phyloP scores from a whole-genome alignment of 2,797 vertebrate species.

The Lithobates pipiens region DNA sequence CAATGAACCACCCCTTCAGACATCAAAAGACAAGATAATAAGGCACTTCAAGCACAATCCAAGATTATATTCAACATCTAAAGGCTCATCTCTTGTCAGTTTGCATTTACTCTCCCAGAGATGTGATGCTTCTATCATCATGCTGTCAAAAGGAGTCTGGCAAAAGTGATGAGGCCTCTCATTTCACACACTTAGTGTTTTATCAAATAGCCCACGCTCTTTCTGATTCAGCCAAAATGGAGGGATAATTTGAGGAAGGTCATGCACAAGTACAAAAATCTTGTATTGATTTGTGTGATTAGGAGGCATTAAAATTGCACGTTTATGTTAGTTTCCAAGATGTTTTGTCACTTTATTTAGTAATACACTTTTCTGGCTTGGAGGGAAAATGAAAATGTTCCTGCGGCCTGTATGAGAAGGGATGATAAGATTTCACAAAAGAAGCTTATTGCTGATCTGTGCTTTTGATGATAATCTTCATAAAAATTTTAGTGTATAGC shows the following conservation, averaged over 20 bases:
- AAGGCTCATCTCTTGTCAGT: slow-evolving; percentile 99
- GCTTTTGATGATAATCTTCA: slow-evolving; percentile 16
- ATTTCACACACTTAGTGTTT: slow-evolving; percentile 99
- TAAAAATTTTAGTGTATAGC: slow-evolving; percentile 1
- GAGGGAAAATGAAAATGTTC: slow-evolving; percentile 63
- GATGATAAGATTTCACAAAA: slow-evolving; percentile 48
- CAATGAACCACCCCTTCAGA: slow-evolving; percentile 96
- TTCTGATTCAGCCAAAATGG: slow-evolving; percentile 94
- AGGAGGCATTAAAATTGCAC: slow-evolving; percentile 87
- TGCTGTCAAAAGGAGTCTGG: slow-evolving; percentile 97
- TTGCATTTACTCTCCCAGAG: slow-evolving; percentile 99
- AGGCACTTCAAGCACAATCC: slow-evolving; percentile 99
- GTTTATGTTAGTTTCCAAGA: slow-evolving; percentile 75
- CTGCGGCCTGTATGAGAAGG: slow-evolving; percentile 33
- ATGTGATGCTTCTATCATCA: slow-evolving; percentile 99
- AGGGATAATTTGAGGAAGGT: slow-evolving; percentile 97
- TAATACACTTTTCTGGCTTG: slow-evolving; percentile 68
- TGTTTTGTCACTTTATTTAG: slow-evolving; percentile 77
- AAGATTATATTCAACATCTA: slow-evolving; percentile 99
- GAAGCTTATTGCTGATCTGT: slow-evolving; percentile 11
- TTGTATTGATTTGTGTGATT: slow-evolving; percentile 86
- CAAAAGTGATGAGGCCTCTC: slow-evolving; percentile 93
- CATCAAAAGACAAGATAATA: slow-evolving; percentile 99
- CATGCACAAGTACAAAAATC: slow-evolving; percentile 83
- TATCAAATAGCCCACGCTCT: slow-evolving; percentile 96